These are phyloP conservation scores for Eurosta solidaginis DNA, from an alignment of 1,140 invertebrate species.

Conservation along the genomic window DNA sequence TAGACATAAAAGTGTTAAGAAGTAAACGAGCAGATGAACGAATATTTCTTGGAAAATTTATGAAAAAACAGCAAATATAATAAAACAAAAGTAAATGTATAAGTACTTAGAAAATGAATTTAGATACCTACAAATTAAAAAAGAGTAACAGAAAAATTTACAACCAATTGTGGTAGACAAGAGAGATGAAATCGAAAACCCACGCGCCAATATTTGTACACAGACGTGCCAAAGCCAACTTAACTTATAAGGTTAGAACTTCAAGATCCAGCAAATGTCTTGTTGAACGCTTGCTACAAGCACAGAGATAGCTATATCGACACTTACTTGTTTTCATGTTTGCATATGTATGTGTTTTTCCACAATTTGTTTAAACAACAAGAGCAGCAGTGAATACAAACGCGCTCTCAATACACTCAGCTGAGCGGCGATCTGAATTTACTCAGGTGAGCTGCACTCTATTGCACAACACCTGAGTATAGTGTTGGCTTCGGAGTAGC, in stretches of 20 bases:
- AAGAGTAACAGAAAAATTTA: background rate
- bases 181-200: slow-evolving; percentile 1
- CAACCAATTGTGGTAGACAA: background rate
- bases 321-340: background rate
- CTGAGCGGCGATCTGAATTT: too few relatives aligned
- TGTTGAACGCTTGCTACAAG: background rate
- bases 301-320: background rate
- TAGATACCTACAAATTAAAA: background rate
- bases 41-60: too few relatives aligned
- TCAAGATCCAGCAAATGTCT: slow-evolving; percentile 19
- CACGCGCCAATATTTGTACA: background rate
- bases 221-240: background rate
- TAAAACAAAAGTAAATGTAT: too few relatives aligned
- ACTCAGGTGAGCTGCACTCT: slow-evolving; percentile 3
- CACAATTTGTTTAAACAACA: background rate
- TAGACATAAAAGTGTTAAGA: too few relatives aligned
- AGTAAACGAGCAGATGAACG: too few relatives aligned
- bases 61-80: too few relatives aligned
- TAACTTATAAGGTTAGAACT: slow-evolving; percentile 20
- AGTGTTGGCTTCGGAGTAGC: too few relatives aligned
- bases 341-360: background rate
- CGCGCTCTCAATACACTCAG: background rate
- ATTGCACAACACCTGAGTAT: background rate
- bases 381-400: background rate
- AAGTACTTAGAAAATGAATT: background rate